phyloP scores from a whole-genome alignment of 2,113 vertebrate species.

The Hydrochoerus hydrochaeris region DNA sequence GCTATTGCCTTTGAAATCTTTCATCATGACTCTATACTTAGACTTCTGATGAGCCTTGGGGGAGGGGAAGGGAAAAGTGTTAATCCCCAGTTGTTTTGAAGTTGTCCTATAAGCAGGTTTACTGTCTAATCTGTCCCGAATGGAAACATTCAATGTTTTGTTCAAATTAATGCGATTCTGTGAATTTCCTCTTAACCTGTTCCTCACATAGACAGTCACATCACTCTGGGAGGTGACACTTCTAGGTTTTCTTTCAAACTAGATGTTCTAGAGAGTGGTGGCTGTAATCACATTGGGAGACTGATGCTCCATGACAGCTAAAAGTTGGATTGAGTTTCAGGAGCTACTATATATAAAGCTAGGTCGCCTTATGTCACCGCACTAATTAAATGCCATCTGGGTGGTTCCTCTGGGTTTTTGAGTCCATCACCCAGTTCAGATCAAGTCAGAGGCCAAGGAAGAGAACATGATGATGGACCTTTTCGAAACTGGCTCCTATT shows the following conservation, averaged over 20 bases:
- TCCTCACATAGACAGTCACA: not conserved
- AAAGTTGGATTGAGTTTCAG: slow-evolving; percentile 97
- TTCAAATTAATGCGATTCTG: not conserved
- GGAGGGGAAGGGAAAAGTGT: slow-evolving; percentile 45
- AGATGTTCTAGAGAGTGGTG: slow-evolving; percentile 80
- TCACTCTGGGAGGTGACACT: slow-evolving; percentile 12
- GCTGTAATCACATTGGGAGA: slow-evolving; percentile 88
- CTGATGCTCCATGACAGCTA: slow-evolving; percentile 94
- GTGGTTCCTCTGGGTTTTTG: slow-evolving; percentile 88
- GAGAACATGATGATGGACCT: slow-evolving; percentile 99
- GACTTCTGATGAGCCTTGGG: slow-evolving; percentile 50
- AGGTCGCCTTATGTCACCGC: slow-evolving; percentile 93
- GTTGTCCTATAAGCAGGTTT: slow-evolving; percentile 72
- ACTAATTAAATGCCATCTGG: slow-evolving; percentile 98
- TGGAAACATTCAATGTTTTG: not conserved
- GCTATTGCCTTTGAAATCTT: slow-evolving; percentile 81
- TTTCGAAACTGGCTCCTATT: slow-evolving; percentile 98
- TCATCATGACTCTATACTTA: slow-evolving; percentile 79
- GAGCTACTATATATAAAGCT: slow-evolving; percentile 97
- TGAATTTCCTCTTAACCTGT: not conserved
- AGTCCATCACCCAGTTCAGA: slow-evolving; percentile 84
- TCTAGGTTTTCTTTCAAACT: slow-evolving; percentile 72
- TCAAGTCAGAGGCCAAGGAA: slow-evolving; percentile 83
- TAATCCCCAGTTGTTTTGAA: slow-evolving; percentile 76
- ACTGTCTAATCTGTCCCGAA: not conserved